phyloP scores from a whole-genome alignment of 2,888 invertebrate species.

The Allygus modestus region DNA sequence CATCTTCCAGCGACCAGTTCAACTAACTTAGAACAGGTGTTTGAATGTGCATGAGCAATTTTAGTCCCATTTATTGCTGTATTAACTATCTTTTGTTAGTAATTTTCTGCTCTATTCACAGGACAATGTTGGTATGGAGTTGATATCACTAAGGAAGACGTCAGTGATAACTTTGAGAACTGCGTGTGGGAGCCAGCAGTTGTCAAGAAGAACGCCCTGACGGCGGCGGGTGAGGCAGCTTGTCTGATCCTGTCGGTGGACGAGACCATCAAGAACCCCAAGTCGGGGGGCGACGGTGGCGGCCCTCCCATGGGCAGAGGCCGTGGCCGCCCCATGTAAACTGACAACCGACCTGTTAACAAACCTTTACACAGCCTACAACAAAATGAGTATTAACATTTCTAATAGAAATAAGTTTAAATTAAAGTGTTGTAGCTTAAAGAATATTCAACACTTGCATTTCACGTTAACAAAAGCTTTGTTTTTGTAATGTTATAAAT shows the following conservation, averaged over 20 bases:
- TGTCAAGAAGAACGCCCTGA: constrained; percentile 97
- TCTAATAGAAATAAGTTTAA: neutral
- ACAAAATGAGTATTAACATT: constrained; percentile 14
- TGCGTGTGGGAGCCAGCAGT: constrained; percentile 99
- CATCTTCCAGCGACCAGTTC: too few relatives aligned
- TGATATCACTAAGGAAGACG: constrained; percentile 95
- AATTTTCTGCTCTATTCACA: too few relatives aligned
- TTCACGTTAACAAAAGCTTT: constrained; percentile 32
- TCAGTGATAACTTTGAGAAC: constrained; percentile 93
- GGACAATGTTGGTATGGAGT: constrained; percentile 95
- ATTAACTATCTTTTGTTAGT: too few relatives aligned
- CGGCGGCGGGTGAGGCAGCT: constrained; percentile 97
- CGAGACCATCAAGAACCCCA: constrained; percentile 97
- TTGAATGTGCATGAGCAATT: too few relatives aligned
- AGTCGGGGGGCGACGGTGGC: constrained; percentile 78
- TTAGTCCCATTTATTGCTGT: too few relatives aligned
- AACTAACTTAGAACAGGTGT: too few relatives aligned
- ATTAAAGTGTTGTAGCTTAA: neutral
- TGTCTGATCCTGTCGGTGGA: constrained; percentile 98
- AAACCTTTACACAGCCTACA: neutral
- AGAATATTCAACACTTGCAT: constrained; percentile 14
- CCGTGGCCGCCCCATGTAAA: constrained; percentile 59
- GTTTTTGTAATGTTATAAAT: constrained; percentile 29
- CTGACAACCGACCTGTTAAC: neutral
- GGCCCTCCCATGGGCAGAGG: constrained; percentile 78